Evolutionary conservation across 2,888 invertebrate genomes (phyloP).

Genomic region (Leucoptera coffeella): DNA sequence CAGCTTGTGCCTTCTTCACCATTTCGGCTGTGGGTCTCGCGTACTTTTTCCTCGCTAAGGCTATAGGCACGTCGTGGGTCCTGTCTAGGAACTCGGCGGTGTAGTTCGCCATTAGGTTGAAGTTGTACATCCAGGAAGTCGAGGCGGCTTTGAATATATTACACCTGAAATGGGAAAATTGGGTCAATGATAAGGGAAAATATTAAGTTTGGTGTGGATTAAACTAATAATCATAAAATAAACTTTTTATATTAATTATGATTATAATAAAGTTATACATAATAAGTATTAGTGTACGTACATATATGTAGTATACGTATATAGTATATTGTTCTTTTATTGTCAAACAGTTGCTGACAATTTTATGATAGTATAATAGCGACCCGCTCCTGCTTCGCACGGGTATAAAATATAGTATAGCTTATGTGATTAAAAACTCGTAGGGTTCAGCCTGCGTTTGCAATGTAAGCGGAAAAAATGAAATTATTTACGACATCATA

Average conservation of each 20-base stretch:
- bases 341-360: too few species aligned
- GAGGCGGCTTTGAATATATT: slow-evolving; percentile 80
- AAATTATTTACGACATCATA: too few species aligned
- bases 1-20: slow-evolving; percentile 66
- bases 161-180: slow-evolving; percentile 43
- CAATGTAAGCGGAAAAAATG: too few species aligned
- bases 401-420: too few species aligned
- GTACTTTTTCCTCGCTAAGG: slow-evolving; percentile 72
- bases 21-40: slow-evolving; percentile 68
- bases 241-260: background rate
- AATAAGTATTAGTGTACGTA: background rate
- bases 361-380: too few species aligned
- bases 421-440: too few species aligned
- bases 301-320: background rate
- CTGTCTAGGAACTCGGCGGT: slow-evolving; percentile 69
- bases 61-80: slow-evolving; percentile 71
- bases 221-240: background rate
- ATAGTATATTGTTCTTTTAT: background rate
- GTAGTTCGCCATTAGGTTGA: slow-evolving; percentile 80
- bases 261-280: background rate
- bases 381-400: too few species aligned
- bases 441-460: too few species aligned
- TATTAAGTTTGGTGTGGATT: background rate
- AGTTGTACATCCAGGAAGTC: slow-evolving; percentile 91
- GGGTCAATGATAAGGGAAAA: slow-evolving; percentile 1